phyloP scores from a whole-genome alignment of 1,140 invertebrate genomes.

The Drosophila watanabei region DNA sequence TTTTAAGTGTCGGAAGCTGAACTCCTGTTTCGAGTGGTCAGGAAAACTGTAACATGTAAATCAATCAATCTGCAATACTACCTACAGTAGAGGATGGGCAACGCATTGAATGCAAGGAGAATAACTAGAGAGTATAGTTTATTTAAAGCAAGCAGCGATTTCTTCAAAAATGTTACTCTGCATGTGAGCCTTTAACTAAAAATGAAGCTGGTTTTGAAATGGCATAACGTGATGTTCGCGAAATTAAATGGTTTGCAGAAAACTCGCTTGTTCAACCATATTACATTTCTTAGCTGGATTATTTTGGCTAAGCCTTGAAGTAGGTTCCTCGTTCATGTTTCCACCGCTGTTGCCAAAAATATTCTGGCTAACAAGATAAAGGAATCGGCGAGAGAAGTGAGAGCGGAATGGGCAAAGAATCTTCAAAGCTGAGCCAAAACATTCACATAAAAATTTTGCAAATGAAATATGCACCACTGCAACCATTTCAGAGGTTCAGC shows the following conservation, averaged over 20 bases:
- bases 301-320: constrained; percentile 14
- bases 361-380: constrained; percentile 27
- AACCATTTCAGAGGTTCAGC: constrained; percentile 57
- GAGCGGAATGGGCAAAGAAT: background rate
- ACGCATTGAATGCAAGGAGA: background rate
- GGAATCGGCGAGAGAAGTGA: background rate
- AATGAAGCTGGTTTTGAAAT: background rate
- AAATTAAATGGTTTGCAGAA: constrained; percentile 6
- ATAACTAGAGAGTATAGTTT: background rate
- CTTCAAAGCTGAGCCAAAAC: constrained; percentile 53
- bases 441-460: constrained; percentile 59
- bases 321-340: constrained; percentile 14
- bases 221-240: background rate
- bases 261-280: constrained; percentile 1
- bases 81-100: background rate
- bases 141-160: no score
- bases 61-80: background rate
- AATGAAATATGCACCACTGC: constrained; percentile 74
- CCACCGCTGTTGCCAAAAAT: constrained; percentile 29
- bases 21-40: background rate
- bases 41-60: constrained; percentile 3
- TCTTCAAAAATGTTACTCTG: background rate
- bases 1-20: background rate
- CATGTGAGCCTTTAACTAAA: background rate
- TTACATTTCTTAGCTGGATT: constrained; percentile 13